These are phyloP conservation scores for Trachelus troglodyta DNA, from an alignment of 2,888 invertebrate species.

Conservation along the genomic window DNA sequence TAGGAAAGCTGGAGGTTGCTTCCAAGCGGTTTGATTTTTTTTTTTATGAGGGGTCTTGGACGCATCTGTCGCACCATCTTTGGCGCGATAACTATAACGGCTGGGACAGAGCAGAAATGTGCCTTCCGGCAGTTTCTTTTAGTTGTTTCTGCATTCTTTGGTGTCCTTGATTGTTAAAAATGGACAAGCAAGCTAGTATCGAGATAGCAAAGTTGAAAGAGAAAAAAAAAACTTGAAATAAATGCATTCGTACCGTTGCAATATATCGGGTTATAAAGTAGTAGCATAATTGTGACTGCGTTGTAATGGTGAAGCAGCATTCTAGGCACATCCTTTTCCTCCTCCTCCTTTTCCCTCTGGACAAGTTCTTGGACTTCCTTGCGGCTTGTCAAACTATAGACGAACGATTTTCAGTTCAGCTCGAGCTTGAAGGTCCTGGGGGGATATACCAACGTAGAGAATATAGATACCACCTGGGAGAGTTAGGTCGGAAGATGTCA, in stretches of 20 bases:
- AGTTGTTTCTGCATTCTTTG: background rate
- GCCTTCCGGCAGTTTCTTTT: background rate
- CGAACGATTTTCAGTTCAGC: background rate
- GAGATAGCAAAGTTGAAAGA: background rate
- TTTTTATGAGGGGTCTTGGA: background rate
- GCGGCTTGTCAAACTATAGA: background rate
- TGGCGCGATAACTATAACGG: background rate
- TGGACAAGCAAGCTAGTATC: background rate
- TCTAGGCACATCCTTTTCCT: background rate
- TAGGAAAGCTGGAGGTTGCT: background rate
- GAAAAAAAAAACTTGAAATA: background rate
- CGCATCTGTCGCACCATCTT: conserved; percentile 1
- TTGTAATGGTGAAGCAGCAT: background rate
- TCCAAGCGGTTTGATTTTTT: background rate
- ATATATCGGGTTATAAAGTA: background rate
- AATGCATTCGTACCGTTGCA: background rate
- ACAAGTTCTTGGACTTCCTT: background rate
- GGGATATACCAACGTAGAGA: background rate
- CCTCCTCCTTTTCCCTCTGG: background rate
- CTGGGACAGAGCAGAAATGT: background rate
- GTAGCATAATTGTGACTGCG: background rate
- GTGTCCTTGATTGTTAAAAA: background rate
- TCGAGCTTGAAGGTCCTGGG: background rate
- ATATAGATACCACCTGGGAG: background rate
- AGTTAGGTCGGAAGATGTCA: background rate